Evolutionary conservation across 2,888 invertebrate species (phyloP).

Genomic region (Nomada flava): DNA sequence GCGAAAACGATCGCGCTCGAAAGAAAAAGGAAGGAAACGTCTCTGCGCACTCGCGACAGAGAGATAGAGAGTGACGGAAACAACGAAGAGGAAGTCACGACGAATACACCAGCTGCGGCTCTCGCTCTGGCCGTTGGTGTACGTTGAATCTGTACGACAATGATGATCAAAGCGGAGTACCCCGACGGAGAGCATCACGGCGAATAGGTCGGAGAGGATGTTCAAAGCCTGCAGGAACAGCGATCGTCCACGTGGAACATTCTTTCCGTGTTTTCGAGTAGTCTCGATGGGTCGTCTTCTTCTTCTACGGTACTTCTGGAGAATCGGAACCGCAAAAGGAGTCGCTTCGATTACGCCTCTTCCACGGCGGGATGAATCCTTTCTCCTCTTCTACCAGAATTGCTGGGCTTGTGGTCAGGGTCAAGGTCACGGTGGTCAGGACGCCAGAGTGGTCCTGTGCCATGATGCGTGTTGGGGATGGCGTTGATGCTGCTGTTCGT

Average conservation of each 20-base stretch:
- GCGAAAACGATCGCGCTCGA: slow-evolving; percentile 1
- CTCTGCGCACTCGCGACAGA: slow-evolving; percentile 2
- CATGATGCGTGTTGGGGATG: slow-evolving; percentile 77
- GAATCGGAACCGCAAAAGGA: slow-evolving; percentile 36
- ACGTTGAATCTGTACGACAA: slow-evolving; percentile 2
- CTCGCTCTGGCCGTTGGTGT: background rate
- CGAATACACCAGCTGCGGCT: slow-evolving; percentile 9
- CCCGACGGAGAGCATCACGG: slow-evolving; percentile 40
- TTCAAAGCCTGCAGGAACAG: slow-evolving; percentile 22
- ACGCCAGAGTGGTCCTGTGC: slow-evolving; percentile 82
- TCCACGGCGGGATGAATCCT: slow-evolving; percentile 8
- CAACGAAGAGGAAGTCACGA: slow-evolving; percentile 11
- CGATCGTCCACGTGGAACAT: slow-evolving; percentile 6
- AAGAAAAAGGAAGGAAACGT: background rate
- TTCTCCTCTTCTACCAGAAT: slow-evolving; percentile 33
- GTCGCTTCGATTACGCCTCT: slow-evolving; percentile 22
- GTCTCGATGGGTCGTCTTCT: slow-evolving; percentile 16
- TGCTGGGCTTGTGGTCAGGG: slow-evolving; percentile 60
- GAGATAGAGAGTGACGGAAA: background rate
- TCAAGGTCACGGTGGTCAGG: slow-evolving; percentile 79
- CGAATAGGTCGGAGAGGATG: slow-evolving; percentile 23
- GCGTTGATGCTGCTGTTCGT: slow-evolving; percentile 75
- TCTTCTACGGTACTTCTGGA: slow-evolving; percentile 4
- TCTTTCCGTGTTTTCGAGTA: slow-evolving; percentile 5
- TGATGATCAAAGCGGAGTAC: slow-evolving; percentile 43